Evolutionary conservation across 2,797 vertebrate species (phyloP), one percentile per base, ranked within the genome.

Genomic region (Sphenodon punctatus): DNA sequence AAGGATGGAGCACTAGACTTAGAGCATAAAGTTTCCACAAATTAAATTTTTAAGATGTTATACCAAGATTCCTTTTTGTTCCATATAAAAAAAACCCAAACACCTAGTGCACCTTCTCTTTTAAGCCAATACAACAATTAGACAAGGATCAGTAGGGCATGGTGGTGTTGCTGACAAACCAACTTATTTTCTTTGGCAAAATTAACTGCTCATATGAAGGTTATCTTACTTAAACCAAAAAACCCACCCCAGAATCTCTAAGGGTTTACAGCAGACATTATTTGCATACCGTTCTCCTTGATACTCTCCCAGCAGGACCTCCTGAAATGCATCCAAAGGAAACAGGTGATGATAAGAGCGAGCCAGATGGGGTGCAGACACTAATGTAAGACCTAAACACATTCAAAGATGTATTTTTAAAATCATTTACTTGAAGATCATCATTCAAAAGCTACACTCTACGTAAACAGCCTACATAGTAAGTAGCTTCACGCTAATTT

Each of bases 321-420:
- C 98, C 90, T 92, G 93, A 88, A 99, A 99, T 39, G 95, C 92
- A 86, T 97, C 96, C 87, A 99, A 95, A 74, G 98, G 98, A 92
- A 99, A 99, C 30, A 99, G 96, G 78, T 99, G 98, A 85, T 99
- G 98, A 73, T 99, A 99, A 68, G 98, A 99, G n/a, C 98, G 94
- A 82, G 98, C 98, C 65, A 99, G 93, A 74, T 99, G 98, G 59
- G 98, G 98, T 20, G 98, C 98, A 23, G 98, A 99, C 68, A 99
- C 98, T 89, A 99, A 94, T 0, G 98, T 99, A 88, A 99, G 95
- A 88, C 98, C 98, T 96, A 75, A 34, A 89, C 92, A 74, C 32
- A 89, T 13, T 30, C 49, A 67, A 30, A 19, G 15, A 4, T 4
- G 7, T 36, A 66, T 55, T 61, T 66, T 63, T 48, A 75, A 43